Evolutionary conservation across 2,888 invertebrate genomes (phyloP).

Genomic region (Antheraea assamensis): DNA sequence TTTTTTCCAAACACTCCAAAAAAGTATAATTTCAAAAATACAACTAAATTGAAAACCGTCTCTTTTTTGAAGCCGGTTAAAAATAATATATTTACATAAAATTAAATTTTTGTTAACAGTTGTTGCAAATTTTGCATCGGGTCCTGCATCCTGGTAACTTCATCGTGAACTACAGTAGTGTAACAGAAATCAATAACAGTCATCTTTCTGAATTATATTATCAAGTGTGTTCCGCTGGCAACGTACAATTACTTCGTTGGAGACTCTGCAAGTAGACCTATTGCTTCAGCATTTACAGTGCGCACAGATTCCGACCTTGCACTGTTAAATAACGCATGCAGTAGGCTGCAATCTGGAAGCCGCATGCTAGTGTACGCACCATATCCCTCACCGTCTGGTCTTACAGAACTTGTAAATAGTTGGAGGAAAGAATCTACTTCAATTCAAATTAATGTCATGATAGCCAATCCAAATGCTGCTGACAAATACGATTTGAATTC

Average conservation of each 20-base stretch:
- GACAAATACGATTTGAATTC: not conserved
- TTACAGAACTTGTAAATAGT: constrained; percentile 34
- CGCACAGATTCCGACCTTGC: constrained; percentile 33
- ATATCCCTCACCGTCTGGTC: constrained; percentile 35
- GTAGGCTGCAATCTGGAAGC: constrained; percentile 27
- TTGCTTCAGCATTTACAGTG: constrained; percentile 33
- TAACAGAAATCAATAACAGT: not conserved
- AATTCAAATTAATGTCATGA: constrained; percentile 36
- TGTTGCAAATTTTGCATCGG: constrained; percentile 28
- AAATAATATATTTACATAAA: too few relatives aligned
- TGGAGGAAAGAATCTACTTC: constrained; percentile 37
- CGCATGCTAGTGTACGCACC: constrained; percentile 35
- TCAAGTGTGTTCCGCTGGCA: constrained; percentile 25
- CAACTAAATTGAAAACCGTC: too few relatives aligned
- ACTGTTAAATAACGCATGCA: constrained; percentile 30
- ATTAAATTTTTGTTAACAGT: constrained; percentile 24
- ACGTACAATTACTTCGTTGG: constrained; percentile 36
- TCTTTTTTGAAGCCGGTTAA: too few relatives aligned
- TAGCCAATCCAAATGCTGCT: constrained; percentile 24
- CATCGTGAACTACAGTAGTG: constrained; percentile 29
- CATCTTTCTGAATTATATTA: constrained; percentile 29
- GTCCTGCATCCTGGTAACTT: constrained; percentile 31
- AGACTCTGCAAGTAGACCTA: constrained; percentile 18
- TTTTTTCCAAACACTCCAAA: too few relatives aligned
- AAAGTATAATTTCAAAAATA: too few relatives aligned